Percentiles rank a stretch among this genome's conserved stretches.
phyloP scores from a whole-genome alignment of 2,888 invertebrate species.

The Orthosia incerta region DNA sequence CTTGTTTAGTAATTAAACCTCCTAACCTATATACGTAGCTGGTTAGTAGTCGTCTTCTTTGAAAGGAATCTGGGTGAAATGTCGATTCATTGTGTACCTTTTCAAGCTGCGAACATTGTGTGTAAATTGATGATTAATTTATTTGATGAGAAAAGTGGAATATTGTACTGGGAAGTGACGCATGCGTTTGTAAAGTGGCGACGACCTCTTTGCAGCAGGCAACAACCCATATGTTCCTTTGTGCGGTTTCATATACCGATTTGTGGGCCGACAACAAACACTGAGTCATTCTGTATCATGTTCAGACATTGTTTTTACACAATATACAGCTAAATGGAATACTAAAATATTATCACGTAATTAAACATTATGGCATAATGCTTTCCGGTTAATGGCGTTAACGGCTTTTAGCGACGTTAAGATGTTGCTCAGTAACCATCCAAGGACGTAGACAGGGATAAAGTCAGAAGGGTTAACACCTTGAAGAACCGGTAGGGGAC shows the following conservation, averaged over 20 bases:
- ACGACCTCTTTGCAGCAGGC: conserved; percentile 81
- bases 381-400: conserved; percentile 47
- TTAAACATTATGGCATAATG: conserved; percentile 49
- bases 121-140: conserved; percentile 71
- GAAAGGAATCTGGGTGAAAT: conserved; percentile 58
- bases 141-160: conserved; percentile 73
- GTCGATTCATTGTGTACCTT: conserved; percentile 52
- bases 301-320: conserved; percentile 70
- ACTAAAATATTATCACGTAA: conserved; percentile 51
- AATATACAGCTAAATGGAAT: conserved; percentile 38
- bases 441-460: conserved; percentile 52
- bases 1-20: conserved; percentile 21
- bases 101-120: conserved; percentile 58
- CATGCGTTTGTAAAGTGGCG: conserved; percentile 76
- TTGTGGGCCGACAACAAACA: conserved; percentile 81
- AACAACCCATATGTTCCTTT: conserved; percentile 82
- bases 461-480: conserved; percentile 37
- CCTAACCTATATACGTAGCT: conserved; percentile 15
- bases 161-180: conserved; percentile 82
- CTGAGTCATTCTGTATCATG: conserved; percentile 85
- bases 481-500: conserved; percentile 21
- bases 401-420: conserved; percentile 43
- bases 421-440: conserved; percentile 32
- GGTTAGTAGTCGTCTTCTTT: conserved; percentile 26
- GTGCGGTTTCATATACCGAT: conserved; percentile 82